Base-by-base conservation (phyloP, 1,140 invertebrate species). In the Lasioglossum baleicum region DNA sequence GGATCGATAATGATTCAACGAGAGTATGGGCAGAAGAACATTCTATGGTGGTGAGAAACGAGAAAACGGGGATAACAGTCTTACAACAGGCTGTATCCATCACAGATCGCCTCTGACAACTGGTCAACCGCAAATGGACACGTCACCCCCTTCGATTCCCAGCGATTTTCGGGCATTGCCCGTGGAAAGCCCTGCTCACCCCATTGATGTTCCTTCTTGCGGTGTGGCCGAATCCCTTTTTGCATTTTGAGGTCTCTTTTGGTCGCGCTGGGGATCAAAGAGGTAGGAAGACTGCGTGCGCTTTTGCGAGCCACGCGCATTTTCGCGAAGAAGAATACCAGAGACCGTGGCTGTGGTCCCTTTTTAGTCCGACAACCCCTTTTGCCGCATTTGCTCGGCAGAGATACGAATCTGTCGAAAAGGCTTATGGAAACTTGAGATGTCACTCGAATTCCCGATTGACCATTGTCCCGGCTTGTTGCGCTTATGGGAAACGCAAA, bases 111-210 rank as follows among this genome's bases (percentile, higher is more conserved):
- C 65, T 75, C 44, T 82, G 72, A 87, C 87, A 88, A 89, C 92
- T 90, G 92, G 92, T 92, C 92, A 93, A 92, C 91, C 90, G 86
- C 92, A 93, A 93, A 93, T 93, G 92, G 92, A 93, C 91, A 91
- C 89, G 90, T 93, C 91, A 92, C 91, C 90, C 91, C 91, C 88
- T 74, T 84, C 88, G 88, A 90, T 92, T 91, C 87, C 81, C 88
- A 89, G 64, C 88, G 89, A 91, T 90, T 90, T 85, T 90, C 80
- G 85, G 84, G 83, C 72, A 88, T 88, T 87, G 86, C 79, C 72
- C 83, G 70, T 63, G 70, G 48, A 72, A 73, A 73, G 63, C 69
- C 74, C 73, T 65, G 65, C 79, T 79, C 73, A 7, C 66, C 70
- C 81, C 51, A 65, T 70, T 64, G 76, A 66, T 82, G 78, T 80